phyloP scores from a whole-genome alignment of 2,888 invertebrate genomes.

The Anodontia alba region DNA sequence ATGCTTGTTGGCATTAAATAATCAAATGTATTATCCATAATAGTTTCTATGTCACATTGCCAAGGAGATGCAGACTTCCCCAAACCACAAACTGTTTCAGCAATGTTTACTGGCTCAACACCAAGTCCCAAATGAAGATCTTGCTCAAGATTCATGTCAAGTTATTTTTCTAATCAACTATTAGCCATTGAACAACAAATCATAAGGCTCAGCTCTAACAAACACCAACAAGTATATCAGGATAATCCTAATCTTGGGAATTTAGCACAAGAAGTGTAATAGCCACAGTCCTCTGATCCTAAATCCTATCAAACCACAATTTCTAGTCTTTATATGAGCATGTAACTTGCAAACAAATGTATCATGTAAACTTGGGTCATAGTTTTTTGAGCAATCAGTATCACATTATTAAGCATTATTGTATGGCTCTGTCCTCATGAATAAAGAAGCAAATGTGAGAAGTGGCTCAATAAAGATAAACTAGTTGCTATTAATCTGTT shows the following conservation, averaged over 20 bases:
- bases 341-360: slow-evolving; percentile 13
- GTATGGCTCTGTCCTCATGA: background rate
- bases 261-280: background rate
- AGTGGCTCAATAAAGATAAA: background rate
- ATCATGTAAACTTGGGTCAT: slow-evolving; percentile 9
- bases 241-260: slow-evolving; percentile 8
- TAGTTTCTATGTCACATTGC: slow-evolving; percentile 4
- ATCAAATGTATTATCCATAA: slow-evolving; percentile 48
- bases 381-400: slow-evolving; percentile 3
- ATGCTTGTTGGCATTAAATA: slow-evolving; percentile 56
- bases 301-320: slow-evolving; percentile 14
- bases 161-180: background rate
- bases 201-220: slow-evolving; percentile 5
- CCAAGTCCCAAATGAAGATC: slow-evolving; percentile 1
- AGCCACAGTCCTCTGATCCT: background rate
- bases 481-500: slow-evolving; percentile 18
- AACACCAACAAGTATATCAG: background rate
- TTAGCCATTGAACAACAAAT: background rate
- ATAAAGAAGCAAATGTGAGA: slow-evolving; percentile 20
- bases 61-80: background rate
- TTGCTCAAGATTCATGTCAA: background rate
- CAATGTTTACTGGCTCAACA: background rate
- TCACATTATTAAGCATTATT: slow-evolving; percentile 6
- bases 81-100: background rate
- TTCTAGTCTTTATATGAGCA: background rate